Conservation (phyloP, 2,888 invertebrate species). For the Drosophila aldrichi region DNA sequence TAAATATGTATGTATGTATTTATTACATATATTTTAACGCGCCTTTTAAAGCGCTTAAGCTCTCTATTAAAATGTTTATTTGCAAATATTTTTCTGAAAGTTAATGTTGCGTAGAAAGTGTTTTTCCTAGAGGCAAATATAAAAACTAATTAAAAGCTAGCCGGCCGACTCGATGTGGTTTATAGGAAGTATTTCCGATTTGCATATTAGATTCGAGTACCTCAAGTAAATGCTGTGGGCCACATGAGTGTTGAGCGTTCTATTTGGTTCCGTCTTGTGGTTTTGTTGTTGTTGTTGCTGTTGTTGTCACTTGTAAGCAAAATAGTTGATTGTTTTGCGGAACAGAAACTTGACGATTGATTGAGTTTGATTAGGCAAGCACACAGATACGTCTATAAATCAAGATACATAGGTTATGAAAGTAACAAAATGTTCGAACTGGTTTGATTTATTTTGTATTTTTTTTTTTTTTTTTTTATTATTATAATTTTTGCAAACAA, state of each 20-base stretch:
- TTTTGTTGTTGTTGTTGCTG: constrained; percentile 24
- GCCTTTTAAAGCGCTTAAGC: background rate
- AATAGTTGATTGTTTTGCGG: constrained; percentile 69
- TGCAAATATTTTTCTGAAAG: background rate
- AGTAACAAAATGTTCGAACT: constrained; percentile 63
- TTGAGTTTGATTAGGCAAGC: constrained; percentile 70
- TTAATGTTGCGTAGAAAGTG: constrained; percentile 15
- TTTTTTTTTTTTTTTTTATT: constrained; percentile 9
- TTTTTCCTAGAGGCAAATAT: background rate
- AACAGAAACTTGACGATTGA: constrained; percentile 73
- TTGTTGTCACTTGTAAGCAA: constrained; percentile 67
- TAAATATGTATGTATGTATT: background rate
- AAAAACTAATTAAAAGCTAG: constrained; percentile 5
- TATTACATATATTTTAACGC: background rate
- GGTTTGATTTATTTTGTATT: constrained; percentile 48
- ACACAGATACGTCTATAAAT: constrained; percentile 23
- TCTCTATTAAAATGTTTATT: constrained; percentile 6
- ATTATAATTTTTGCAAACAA: constrained; percentile 43
- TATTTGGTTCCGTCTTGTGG: constrained; percentile 66
- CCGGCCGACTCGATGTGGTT: background rate
- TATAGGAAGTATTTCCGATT: constrained; percentile 58
- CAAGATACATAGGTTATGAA: constrained; percentile 52
- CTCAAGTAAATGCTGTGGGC: constrained; percentile 17
- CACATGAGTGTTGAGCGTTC: constrained; percentile 31
- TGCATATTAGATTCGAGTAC: constrained; percentile 59